These are phyloP conservation scores for Limenitis camilla DNA, from an alignment of 2,888 invertebrate genomes.

Conservation along the genomic window DNA sequence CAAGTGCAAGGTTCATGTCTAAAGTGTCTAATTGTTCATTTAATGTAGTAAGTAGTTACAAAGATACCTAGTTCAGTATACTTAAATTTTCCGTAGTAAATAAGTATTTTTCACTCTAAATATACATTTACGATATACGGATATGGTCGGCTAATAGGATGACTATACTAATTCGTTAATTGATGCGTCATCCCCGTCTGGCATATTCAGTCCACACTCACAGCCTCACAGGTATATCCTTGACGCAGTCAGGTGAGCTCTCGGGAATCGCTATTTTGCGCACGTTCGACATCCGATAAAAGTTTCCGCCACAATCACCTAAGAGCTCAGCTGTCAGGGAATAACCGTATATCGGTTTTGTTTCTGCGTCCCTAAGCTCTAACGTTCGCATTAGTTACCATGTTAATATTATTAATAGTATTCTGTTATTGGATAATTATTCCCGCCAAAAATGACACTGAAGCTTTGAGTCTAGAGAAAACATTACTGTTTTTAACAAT, in stretches of 20 bases:
- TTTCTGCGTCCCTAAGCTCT: constrained; percentile 51
- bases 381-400: background rate
- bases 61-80: too few relatives aligned
- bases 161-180: background rate
- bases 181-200: background rate
- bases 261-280: constrained; percentile 69
- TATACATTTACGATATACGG: too few relatives aligned
- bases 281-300: constrained; percentile 75
- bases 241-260: constrained; percentile 55
- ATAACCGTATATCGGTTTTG: constrained; percentile 73
- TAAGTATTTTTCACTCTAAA: too few relatives aligned
- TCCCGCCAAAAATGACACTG: too few relatives aligned
- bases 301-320: constrained; percentile 75
- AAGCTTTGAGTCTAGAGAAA: too few relatives aligned
- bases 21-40: too few relatives aligned
- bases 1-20: too few relatives aligned
- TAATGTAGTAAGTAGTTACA: too few relatives aligned
- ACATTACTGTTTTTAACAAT: too few relatives aligned
- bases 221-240: constrained; percentile 23
- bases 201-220: constrained; percentile 4
- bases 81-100: too few relatives aligned
- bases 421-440: background rate
- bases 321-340: constrained; percentile 75
- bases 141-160: too few relatives aligned
- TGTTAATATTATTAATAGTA: background rate